These are phyloP conservation scores for Alectoris magna DNA, from an alignment of 2,797 vertebrate genomes.

Conservation along the genomic window DNA sequence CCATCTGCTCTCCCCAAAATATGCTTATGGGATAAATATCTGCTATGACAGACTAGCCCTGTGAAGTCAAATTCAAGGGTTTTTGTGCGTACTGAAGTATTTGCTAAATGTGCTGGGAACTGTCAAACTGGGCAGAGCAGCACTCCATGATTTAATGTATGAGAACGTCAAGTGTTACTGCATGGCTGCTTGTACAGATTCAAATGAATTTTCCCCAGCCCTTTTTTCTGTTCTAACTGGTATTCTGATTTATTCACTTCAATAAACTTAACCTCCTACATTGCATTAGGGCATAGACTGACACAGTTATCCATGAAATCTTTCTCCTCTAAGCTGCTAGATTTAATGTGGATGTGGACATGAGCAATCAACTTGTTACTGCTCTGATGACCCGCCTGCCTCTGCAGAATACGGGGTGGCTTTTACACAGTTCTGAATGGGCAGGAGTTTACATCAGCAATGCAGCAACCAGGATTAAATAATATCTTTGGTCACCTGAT, in stretches of 20 bases:
- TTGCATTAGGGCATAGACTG: background rate
- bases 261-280: background rate
- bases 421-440: background rate
- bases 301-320: background rate
- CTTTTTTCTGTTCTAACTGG: background rate
- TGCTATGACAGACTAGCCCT: background rate
- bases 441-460: background rate
- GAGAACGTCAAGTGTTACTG: background rate
- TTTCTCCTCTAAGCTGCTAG: background rate
- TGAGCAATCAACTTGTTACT: background rate
- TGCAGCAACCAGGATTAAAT: background rate
- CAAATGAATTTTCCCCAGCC: background rate
- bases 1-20: background rate
- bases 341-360: background rate
- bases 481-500: background rate
- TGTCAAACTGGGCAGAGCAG: background rate
- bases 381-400: background rate
- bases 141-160: background rate
- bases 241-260: background rate
- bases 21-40: background rate
- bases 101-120: background rate
- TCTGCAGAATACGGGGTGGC: background rate
- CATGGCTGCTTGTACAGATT: background rate
- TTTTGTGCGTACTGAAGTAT: background rate
- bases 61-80: background rate